Conservation (phyloP, 2,888 invertebrate genomes). For the Miltochrista miniata region DNA sequence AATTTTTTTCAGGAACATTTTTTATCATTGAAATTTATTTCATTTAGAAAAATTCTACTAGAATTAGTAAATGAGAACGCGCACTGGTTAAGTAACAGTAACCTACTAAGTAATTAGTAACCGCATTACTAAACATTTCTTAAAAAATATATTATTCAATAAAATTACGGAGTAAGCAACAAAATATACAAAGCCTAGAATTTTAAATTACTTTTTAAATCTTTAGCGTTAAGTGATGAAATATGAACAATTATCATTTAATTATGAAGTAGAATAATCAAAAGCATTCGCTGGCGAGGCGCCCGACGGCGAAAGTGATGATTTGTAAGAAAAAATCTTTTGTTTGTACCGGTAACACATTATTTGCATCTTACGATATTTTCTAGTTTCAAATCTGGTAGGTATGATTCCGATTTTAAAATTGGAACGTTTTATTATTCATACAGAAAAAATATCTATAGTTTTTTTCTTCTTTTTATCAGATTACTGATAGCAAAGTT, state of each 20-base stretch:
- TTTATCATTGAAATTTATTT: not conserved
- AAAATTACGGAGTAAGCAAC: not conserved
- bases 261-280: constrained; percentile 5
- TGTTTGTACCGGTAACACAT: not conserved
- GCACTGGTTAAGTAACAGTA: not conserved
- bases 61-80: not conserved
- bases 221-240: constrained; percentile 1
- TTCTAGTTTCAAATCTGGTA: not conserved
- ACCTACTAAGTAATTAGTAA: not conserved
- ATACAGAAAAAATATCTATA: too few species aligned
- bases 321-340: constrained; percentile 9
- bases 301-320: constrained; percentile 37
- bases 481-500: too few species aligned
- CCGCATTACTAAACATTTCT: not conserved
- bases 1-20: not conserved
- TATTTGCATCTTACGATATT: not conserved
- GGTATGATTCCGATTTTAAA: not conserved
- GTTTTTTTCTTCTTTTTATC: too few species aligned
- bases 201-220: constrained; percentile 3
- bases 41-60: not conserved
- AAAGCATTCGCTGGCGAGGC: constrained; percentile 17
- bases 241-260: constrained; percentile 8
- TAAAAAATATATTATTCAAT: not conserved
- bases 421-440: not conserved
- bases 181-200: constrained; percentile 3